A percentile compares a stretch with the other conserved stretches of the same genome.
Conservation (phyloP, 2,888 invertebrate species). For the Ypsolopha sequella region DNA sequence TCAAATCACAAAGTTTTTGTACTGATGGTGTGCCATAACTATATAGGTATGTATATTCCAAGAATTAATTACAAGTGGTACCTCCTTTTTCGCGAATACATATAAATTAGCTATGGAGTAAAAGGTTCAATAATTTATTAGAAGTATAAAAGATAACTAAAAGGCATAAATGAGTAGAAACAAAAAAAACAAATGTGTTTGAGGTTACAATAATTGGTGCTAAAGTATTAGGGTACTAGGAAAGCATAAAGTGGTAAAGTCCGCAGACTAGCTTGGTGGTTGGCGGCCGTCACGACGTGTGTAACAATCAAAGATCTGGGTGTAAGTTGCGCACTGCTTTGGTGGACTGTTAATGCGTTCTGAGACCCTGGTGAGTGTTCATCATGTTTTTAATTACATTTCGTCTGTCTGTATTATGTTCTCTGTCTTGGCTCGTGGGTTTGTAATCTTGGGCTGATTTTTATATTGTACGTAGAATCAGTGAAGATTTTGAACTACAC, state of each 20-base stretch:
- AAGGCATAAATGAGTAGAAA: not conserved
- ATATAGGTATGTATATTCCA: too few relatives aligned
- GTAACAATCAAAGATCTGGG: slow-evolving; percentile 52
- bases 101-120: too few relatives aligned
- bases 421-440: not conserved
- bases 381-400: slow-evolving; percentile 56
- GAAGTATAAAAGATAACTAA: not conserved
- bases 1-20: not conserved
- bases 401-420: not conserved
- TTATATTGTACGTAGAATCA: not conserved
- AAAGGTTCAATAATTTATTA: not conserved
- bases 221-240: slow-evolving; percentile 52
- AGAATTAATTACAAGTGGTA: too few relatives aligned
- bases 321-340: slow-evolving; percentile 69
- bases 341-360: slow-evolving; percentile 68
- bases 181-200: slow-evolving; percentile 17
- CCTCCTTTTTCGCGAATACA: too few relatives aligned
- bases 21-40: not conserved
- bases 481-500: not conserved
- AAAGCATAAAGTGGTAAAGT: slow-evolving; percentile 60
- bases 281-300: slow-evolving; percentile 49
- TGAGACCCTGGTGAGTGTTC: slow-evolving; percentile 64
- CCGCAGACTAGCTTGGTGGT: slow-evolving; percentile 66
- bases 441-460: slow-evolving; percentile 1
- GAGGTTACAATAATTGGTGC: slow-evolving; percentile 44